Evolutionary conservation across 2,113 vertebrate species (phyloP).

Genomic region (Callipepla californica): DNA sequence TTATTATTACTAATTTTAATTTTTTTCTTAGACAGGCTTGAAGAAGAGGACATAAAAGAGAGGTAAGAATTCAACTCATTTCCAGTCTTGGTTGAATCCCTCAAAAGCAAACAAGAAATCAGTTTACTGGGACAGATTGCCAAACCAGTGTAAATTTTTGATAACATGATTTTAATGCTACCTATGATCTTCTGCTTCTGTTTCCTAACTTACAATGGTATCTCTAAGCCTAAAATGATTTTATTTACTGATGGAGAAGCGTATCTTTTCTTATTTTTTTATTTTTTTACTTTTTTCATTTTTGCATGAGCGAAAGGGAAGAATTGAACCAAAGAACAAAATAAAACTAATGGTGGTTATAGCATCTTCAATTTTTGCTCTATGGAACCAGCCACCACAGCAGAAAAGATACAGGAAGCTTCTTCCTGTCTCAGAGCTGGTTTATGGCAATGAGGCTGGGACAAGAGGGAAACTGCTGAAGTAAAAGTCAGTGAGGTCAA

Average conservation of each 20-base stretch:
- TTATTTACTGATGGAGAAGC: background rate
- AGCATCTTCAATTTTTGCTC: background rate
- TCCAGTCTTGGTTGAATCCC: slow-evolving; percentile 42
- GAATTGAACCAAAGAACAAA: background rate
- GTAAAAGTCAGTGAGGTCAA: background rate
- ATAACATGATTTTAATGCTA: background rate
- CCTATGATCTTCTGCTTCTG: background rate
- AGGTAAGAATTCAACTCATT: slow-evolving; percentile 51
- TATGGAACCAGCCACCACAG: background rate
- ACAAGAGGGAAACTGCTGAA: background rate
- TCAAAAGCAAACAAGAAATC: slow-evolving; percentile 47
- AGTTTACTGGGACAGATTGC: background rate
- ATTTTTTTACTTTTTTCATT: background rate
- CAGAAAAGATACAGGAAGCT: background rate
- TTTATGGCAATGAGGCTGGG: background rate
- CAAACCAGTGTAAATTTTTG: background rate
- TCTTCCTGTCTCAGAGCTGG: background rate
- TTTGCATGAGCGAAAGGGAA: background rate
- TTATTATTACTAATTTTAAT: slow-evolving; percentile 16
- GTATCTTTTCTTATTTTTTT: background rate
- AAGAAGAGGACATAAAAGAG: background rate
- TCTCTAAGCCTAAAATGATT: background rate
- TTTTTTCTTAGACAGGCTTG: slow-evolving; percentile 57
- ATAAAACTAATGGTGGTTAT: background rate
- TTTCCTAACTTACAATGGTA: background rate